Evolutionary conservation across 2,888 invertebrate genomes (phyloP).

Genomic region (Cheilosia grossa): DNA sequence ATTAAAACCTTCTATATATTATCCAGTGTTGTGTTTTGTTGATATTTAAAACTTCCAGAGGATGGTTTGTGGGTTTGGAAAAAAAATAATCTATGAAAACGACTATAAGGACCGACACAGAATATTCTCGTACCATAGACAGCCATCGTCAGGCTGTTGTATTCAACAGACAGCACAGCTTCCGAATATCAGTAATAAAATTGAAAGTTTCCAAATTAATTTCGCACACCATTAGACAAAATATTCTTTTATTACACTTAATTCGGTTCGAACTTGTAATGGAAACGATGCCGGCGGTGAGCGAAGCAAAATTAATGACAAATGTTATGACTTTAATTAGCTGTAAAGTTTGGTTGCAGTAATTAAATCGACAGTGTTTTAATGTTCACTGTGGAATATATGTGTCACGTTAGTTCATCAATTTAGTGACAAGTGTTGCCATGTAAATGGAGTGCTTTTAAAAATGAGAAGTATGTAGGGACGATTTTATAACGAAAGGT

Average conservation of each 20-base stretch:
- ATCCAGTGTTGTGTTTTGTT: not conserved
- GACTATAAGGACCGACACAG: not conserved
- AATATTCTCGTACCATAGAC: not conserved
- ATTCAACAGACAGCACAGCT: constrained; percentile 1
- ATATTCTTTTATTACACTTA: constrained; percentile 10
- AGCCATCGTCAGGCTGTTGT: not conserved
- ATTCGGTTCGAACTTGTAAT: not conserved
- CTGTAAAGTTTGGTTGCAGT: not conserved
- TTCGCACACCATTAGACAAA: constrained; percentile 2
- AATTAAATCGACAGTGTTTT: constrained; percentile 8
- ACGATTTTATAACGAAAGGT: no score
- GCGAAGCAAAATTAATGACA: constrained; percentile 22
- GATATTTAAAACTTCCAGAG: not conserved
- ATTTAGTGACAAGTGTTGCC: not conserved
- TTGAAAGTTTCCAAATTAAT: constrained; percentile 21
- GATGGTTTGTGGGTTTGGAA: not conserved
- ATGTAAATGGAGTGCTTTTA: not conserved
- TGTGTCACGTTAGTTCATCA: not conserved
- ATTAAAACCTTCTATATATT: not conserved
- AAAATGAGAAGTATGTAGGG: not conserved
- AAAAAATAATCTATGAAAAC: not conserved
- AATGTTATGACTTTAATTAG: constrained; percentile 46
- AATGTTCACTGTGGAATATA: not conserved
- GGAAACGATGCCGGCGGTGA: not conserved
- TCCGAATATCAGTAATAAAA: constrained; percentile 1